A percentile compares a stretch with the other conserved stretches of the same genome.
These are phyloP conservation scores for Protosalanx chinensis DNA, from an alignment of 2,797 vertebrate species.

Conservation along the genomic window DNA sequence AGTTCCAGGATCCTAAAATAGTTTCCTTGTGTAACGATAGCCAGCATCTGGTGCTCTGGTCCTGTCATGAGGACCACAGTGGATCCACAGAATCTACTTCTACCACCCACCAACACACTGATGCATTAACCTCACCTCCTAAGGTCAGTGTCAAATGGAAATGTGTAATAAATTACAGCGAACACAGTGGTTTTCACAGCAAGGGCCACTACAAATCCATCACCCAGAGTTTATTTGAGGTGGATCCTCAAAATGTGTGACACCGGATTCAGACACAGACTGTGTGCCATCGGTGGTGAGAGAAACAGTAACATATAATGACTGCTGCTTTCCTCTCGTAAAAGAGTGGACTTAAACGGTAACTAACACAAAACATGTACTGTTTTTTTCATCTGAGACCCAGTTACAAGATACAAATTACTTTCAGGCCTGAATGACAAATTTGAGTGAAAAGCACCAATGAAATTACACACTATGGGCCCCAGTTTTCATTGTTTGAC, in stretches of 20 bases:
- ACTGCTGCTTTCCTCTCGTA: not conserved
- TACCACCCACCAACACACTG: not conserved
- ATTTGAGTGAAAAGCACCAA: not conserved
- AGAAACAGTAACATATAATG: not conserved
- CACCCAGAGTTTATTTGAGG: constrained; percentile 9
- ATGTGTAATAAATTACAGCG: constrained; percentile 5
- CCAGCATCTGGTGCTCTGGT: not conserved
- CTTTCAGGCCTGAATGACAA: not conserved
- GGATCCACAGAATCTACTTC: not conserved
- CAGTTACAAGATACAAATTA: not conserved
- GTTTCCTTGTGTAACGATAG: not conserved
- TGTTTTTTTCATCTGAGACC: not conserved
- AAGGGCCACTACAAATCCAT: not conserved
- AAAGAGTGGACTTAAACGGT: not conserved
- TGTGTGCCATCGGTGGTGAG: not conserved
- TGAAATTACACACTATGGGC: not conserved
- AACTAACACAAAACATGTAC: too few species aligned
- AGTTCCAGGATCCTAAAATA: constrained; percentile 17
- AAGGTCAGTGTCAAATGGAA: not conserved
- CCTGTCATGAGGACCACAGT: not conserved
- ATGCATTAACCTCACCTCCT: constrained; percentile 5
- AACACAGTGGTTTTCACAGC: constrained; percentile 12
- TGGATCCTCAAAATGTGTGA: not conserved
- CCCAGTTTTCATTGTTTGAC: not conserved
- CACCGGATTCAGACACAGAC: not conserved